phyloP scores from a whole-genome alignment of 2,797 vertebrate species.

The Helostoma temminkii region DNA sequence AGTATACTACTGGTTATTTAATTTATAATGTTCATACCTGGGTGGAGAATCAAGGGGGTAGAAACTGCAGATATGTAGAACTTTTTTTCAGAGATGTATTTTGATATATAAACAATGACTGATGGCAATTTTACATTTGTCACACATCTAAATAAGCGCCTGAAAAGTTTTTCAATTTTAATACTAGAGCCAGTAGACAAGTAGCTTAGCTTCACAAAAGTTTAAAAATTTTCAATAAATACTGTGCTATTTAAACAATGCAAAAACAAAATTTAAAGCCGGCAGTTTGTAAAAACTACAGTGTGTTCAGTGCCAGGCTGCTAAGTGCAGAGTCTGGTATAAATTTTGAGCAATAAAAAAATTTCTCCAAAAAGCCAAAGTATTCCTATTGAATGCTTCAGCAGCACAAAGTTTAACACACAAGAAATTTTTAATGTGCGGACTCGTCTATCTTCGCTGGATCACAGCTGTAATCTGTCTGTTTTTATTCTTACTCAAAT shows the following conservation, averaged over 20 bases:
- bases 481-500: conserved; percentile 43
- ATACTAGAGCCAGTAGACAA: not conserved
- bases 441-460: conserved; percentile 13
- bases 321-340: not conserved
- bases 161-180: no score
- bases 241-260: not conserved
- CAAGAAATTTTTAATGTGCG: conserved; percentile 13
- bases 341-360: not conserved
- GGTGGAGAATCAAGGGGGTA: not conserved
- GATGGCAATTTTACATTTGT: not conserved
- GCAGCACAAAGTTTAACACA: not conserved
- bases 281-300: not conserved
- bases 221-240: not conserved
- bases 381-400: not conserved
- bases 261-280: not conserved
- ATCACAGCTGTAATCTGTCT: conserved; percentile 39
- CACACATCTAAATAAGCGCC: not conserved
- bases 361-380: conserved; percentile 5
- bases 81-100: conserved; percentile 1
- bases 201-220: conserved; percentile 3
- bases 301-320: not conserved
- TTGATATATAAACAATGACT: not conserved
- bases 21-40: not conserved
- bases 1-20: not conserved
- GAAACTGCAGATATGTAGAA: conserved; percentile 2